Base-by-base conservation (phyloP, 2,113 vertebrate species). In the Xenopus laevis region DNA sequence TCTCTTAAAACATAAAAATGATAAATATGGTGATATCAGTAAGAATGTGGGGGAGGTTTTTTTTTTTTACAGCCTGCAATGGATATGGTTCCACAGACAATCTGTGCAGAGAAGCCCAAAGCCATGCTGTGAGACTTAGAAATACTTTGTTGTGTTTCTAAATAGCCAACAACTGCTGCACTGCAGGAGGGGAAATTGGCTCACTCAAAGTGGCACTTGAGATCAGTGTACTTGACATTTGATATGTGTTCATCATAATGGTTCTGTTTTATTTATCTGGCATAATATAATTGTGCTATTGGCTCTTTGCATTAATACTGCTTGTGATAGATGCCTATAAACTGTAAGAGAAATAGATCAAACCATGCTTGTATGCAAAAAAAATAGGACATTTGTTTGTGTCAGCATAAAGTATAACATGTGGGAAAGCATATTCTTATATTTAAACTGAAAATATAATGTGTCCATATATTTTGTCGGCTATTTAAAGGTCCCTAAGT, bases 151-250 rank as follows among this genome's bases (percentile, higher is more conserved):
- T 59, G 58, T 27, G 73, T 33, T 77, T 77, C 67, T 70, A 46
- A 77, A 77, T 77, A 77, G 66, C 74, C 66, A 77, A 70, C 74
- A 77, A 77, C 74, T 77, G 74, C 58, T 77, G 60, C 67, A 17
- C 74, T 47, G 74, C 66, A 44, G 65, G 73, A 75, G 73, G 73
- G 11, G 59, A 70, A 77, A 77, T 77, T 69, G 66, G 59, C 47
- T 77, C 57, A 66, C 74, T 64, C 66, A 55, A 64, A 62, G 66
- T 64, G 58, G 45, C 74, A 69, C 66, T 64, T 53, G 74, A 77
- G 74, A 70, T 70, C 66, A 55, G 47, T 59, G 47, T 50, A 77
- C 59, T 77, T 70, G 74, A 77, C 74, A 70, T 77, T 70, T 77
- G 74, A 59, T 68, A 21, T 52, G 65, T 64, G 74, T 70, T 70